A percentile compares a stretch with the other conserved stretches of the same genome.
These are phyloP conservation scores for Rhea americana DNA, from an alignment of 2,113 vertebrate genomes.

Conservation along the genomic window DNA sequence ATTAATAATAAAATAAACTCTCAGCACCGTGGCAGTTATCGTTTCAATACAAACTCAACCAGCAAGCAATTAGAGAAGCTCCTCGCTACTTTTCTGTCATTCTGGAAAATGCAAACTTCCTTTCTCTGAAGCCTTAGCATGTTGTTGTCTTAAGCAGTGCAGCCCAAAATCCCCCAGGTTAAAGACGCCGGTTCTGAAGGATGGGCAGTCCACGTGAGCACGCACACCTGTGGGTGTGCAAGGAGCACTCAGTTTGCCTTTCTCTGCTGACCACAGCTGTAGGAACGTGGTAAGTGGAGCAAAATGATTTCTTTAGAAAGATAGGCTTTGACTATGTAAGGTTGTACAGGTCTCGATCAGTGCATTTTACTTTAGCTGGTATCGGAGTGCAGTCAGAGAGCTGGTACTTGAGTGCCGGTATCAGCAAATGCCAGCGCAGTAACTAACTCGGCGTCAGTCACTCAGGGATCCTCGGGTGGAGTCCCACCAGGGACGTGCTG, in stretches of 20 bases:
- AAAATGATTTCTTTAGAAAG: neutral
- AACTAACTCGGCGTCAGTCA: neutral
- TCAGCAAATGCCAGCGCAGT: neutral
- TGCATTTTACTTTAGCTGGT: neutral
- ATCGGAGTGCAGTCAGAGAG: neutral
- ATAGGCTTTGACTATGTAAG: neutral
- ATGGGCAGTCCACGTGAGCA: neutral
- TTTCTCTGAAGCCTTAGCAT: neutral
- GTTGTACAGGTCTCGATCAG: neutral
- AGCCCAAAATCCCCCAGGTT: neutral
- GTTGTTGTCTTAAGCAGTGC: neutral
- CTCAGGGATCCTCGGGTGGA: neutral
- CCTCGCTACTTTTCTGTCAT: neutral
- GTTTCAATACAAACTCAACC: neutral
- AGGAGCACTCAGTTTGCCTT: neutral
- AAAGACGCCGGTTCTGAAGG: neutral
- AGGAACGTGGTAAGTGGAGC: neutral
- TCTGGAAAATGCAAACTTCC: neutral
- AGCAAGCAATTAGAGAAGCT: neutral
- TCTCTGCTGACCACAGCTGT: neutral
- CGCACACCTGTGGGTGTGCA: neutral
- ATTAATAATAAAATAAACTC: neutral
- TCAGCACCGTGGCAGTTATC: neutral
- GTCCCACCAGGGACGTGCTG: neutral
- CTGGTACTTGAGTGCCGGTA: neutral